Evolutionary conservation across 2,888 invertebrate species (phyloP).

Genomic region (Ernsta delagoae): DNA sequence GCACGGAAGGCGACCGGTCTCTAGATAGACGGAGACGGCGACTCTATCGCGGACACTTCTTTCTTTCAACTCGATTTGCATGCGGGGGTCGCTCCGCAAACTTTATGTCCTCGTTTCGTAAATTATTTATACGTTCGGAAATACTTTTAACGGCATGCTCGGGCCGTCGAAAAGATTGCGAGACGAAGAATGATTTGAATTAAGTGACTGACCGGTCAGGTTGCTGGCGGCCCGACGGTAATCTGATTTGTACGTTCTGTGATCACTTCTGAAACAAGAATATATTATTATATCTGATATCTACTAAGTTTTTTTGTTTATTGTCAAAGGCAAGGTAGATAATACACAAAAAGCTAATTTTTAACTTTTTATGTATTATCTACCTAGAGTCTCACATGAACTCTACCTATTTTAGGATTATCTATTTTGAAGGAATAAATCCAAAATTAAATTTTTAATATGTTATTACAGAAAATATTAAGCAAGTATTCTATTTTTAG

Average conservation of each 20-base stretch:
- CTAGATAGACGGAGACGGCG: constrained; percentile 65
- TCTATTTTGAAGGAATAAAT: too few species aligned
- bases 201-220: constrained; percentile 72
- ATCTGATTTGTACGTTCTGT: constrained; percentile 57
- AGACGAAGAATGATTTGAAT: constrained; percentile 67
- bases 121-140: constrained; percentile 83
- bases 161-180: constrained; percentile 75
- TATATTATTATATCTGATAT: constrained; percentile 5
- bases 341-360: too few species aligned
- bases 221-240: constrained; percentile 60
- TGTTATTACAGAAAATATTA: too few species aligned
- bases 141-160: constrained; percentile 80
- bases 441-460: too few species aligned
- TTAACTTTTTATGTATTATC: too few species aligned
- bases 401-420: too few species aligned
- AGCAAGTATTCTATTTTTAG: too few species aligned
- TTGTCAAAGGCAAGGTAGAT: too few species aligned
- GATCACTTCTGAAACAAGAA: constrained; percentile 51
- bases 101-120: constrained; percentile 84
- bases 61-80: constrained; percentile 83
- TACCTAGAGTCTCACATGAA: too few species aligned
- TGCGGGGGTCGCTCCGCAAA: constrained; percentile 81
- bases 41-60: constrained; percentile 73
- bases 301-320: constrained; percentile 15
- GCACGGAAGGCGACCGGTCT: constrained; percentile 49